Conservation (phyloP, 2,113 vertebrate genomes). For the Peromyscus maniculatus region DNA sequence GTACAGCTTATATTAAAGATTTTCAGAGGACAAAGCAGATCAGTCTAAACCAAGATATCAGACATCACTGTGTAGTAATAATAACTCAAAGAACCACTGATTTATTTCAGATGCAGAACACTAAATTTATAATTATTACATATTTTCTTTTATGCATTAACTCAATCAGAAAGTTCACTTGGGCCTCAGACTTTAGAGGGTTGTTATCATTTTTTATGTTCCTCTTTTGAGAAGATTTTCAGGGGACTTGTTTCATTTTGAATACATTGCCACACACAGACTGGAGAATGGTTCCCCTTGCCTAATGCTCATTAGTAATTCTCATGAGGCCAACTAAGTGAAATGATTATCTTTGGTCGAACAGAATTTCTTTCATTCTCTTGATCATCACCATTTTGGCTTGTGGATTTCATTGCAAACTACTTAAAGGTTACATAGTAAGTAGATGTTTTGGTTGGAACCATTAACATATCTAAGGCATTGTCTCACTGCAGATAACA, state of each 20-base stretch:
- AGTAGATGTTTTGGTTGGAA: background rate
- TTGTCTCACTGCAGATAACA: background rate
- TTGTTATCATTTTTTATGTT: background rate
- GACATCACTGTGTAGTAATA: background rate
- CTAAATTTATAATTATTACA: background rate
- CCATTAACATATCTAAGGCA: background rate
- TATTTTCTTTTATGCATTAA: background rate
- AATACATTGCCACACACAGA: background rate
- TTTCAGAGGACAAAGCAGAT: background rate
- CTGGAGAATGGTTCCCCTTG: background rate
- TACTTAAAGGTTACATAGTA: background rate
- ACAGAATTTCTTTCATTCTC: background rate
- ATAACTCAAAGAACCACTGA: background rate
- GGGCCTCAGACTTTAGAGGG: background rate
- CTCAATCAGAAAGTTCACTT: background rate
- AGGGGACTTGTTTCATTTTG: background rate
- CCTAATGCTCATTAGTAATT: background rate
- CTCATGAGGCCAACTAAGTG: background rate
- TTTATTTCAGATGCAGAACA: background rate
- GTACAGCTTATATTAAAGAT: background rate
- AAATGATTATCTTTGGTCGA: background rate
- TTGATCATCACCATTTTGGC: background rate
- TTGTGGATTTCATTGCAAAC: background rate
- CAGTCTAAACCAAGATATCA: background rate
- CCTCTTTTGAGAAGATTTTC: background rate